These are phyloP conservation scores for Gymnorhina tibicen DNA, from an alignment of 2,113 vertebrate genomes.

Conservation along the genomic window DNA sequence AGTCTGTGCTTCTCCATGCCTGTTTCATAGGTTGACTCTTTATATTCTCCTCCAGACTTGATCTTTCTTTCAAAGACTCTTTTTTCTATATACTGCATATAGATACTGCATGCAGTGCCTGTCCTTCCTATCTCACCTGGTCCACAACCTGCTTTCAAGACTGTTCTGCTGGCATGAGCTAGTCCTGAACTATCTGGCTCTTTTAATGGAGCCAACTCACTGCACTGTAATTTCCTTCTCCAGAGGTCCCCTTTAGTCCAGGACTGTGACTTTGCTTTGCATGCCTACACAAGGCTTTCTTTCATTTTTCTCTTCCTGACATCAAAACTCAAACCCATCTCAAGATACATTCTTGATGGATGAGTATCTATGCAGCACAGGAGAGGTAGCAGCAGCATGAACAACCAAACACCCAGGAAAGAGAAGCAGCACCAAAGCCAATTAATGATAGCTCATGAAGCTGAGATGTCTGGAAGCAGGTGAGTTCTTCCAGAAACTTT, in stretches of 20 bases:
- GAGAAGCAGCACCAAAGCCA: neutral
- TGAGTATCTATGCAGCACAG: fast-evolving
- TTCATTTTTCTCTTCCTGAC: neutral
- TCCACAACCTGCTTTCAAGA: neutral
- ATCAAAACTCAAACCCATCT: neutral
- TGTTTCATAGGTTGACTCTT: neutral
- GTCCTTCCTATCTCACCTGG: neutral
- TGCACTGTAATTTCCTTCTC: neutral
- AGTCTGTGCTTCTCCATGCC: neutral
- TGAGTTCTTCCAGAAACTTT: neutral
- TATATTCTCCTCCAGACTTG: neutral
- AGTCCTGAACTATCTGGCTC: neutral
- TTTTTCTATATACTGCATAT: neutral
- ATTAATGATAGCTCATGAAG: neutral
- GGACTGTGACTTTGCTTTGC: neutral
- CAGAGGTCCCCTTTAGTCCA: neutral
- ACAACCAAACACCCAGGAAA: neutral
- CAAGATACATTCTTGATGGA: neutral
- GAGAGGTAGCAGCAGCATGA: neutral
- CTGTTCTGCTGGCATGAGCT: neutral
- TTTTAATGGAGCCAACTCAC: neutral
- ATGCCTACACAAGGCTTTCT: neutral
- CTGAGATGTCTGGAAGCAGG: neutral
- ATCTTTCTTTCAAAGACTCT: neutral
- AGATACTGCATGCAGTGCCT: neutral